These are phyloP conservation scores for Hippoglossus hippoglossus DNA, from an alignment of 2,797 vertebrate genomes.

Conservation along the genomic window DNA sequence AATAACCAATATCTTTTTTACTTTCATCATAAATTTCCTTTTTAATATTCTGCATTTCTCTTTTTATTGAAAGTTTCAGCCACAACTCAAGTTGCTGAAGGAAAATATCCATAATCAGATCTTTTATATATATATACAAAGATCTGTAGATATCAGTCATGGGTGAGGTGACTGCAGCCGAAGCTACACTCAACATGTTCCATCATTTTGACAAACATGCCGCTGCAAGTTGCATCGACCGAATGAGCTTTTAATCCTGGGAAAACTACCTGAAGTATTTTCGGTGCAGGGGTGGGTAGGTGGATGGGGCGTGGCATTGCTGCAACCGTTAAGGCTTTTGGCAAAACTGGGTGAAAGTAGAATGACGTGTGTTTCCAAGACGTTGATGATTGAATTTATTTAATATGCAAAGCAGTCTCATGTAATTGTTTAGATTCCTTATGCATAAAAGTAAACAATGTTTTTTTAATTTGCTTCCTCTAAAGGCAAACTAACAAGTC, in stretches of 20 bases:
- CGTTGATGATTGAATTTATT: constrained; percentile 45
- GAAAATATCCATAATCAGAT: neutral
- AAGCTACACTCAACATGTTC: constrained; percentile 9
- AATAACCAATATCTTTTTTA: neutral
- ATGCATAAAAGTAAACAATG: neutral
- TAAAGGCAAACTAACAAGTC: neutral
- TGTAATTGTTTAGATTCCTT: neutral
- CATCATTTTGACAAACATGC: constrained; percentile 48
- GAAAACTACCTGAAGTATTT: constrained; percentile 32
- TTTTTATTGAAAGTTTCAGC: neutral
- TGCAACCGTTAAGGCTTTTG: constrained; percentile 56
- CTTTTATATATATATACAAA: neutral
- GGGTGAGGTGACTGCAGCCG: constrained; percentile 6
- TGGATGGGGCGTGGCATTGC: constrained; percentile 44
- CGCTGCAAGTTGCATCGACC: constrained; percentile 41
- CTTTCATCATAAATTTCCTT: neutral
- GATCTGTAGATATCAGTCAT: neutral
- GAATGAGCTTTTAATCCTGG: constrained; percentile 38
- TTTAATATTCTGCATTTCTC: neutral
- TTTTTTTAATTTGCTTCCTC: neutral
- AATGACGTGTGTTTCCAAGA: constrained; percentile 6
- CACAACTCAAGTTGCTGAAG: neutral
- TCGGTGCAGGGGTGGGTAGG: neutral
- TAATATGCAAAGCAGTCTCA: constrained; percentile 16
- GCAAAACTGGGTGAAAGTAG: constrained; percentile 11